Percentiles rank a stretch among this genome's conserved stretches.
Conservation (phyloP, 2,888 invertebrate genomes). For the Conistra vaccinii region DNA sequence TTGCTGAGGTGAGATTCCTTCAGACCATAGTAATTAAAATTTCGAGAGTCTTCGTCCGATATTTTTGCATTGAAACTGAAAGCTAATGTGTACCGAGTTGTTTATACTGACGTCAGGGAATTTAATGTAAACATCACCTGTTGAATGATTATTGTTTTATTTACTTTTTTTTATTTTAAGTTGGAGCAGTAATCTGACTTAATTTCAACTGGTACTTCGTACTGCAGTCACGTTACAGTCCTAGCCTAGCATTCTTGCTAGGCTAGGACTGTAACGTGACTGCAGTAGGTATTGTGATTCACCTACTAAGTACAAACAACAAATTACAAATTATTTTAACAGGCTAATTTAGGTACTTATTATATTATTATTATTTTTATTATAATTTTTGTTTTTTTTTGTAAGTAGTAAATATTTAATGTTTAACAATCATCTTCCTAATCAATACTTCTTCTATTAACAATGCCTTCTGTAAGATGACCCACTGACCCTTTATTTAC, state of each 20-base stretch:
- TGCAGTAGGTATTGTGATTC: neutral
- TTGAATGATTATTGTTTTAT: conserved; percentile 13
- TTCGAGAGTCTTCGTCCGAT: neutral
- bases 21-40: neutral
- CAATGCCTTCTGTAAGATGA: too few relatives aligned
- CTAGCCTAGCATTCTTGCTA: too few relatives aligned
- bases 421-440: neutral
- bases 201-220: neutral
- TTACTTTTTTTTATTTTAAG: neutral
- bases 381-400: too few relatives aligned
- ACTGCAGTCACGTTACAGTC: too few relatives aligned
- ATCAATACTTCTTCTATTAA: neutral
- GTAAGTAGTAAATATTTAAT: neutral
- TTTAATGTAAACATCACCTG: conserved; percentile 46
- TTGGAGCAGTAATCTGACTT: neutral
- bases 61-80: neutral
- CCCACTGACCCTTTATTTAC: too few relatives aligned
- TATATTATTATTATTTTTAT: too few relatives aligned
- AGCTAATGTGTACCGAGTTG: neutral
- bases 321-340: too few relatives aligned
- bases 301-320: too few relatives aligned
- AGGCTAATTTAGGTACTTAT: too few relatives aligned
- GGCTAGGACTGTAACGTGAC: neutral
- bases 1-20: conserved; percentile 92
- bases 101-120: neutral